Conservation (phyloP, 1,140 invertebrate genomes). For the Drosophila hydei region DNA sequence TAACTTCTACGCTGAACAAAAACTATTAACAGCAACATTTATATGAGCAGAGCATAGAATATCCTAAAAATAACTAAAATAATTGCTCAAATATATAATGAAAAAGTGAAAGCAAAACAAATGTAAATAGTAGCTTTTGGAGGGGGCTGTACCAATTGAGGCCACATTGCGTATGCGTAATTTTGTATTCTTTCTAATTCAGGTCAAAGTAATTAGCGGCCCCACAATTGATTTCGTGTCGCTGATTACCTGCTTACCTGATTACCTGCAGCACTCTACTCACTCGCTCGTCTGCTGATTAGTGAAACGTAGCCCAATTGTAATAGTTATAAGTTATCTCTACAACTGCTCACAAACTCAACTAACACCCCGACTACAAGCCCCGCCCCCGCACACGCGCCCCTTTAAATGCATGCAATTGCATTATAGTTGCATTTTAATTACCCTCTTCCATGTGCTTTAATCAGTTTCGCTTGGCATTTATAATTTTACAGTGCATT, state of each 20-base stretch:
- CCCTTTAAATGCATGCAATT: constrained; percentile 1
- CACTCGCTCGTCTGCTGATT: constrained; percentile 7
- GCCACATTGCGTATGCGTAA: constrained; percentile 59
- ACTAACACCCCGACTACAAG: neutral
- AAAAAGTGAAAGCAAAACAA: neutral
- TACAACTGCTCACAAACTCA: constrained; percentile 15
- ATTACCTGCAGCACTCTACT: neutral
- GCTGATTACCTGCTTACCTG: constrained; percentile 29
- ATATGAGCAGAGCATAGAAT: neutral
- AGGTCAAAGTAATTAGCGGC: constrained; percentile 62
- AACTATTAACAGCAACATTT: constrained; percentile 19
- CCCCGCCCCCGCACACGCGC: neutral
- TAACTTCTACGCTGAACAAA: constrained; percentile 9
- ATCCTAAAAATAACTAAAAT: neutral
- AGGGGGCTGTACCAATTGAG: neutral
- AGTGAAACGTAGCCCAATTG: constrained; percentile 12
- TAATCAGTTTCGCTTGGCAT: constrained; percentile 41
- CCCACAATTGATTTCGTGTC: constrained; percentile 38
- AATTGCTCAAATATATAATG: neutral
- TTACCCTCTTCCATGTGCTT: constrained; percentile 29
- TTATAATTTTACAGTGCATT: constrained; percentile 40
- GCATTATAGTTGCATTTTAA: constrained; percentile 46
- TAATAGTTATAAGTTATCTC: constrained; percentile 11
- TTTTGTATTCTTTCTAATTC: constrained; percentile 26
- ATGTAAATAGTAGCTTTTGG: constrained; percentile 2